Base-by-base conservation (phyloP, 2,797 vertebrate species). In the Brachymystax lenok region DNA sequence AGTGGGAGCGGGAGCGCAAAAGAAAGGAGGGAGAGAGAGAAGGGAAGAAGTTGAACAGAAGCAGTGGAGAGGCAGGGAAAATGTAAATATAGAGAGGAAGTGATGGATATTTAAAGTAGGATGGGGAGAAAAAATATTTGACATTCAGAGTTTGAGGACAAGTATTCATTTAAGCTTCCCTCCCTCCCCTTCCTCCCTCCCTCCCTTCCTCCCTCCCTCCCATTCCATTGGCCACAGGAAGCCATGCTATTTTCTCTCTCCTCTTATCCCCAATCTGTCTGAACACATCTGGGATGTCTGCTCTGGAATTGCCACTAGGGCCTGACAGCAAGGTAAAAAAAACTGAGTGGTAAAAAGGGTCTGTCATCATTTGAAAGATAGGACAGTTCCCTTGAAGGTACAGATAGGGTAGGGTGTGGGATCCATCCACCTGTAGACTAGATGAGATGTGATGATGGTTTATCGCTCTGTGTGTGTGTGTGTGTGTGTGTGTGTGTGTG, bases 201-300 rank as follows among this genome's bases (percentile, higher is more conserved):
- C 5, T 5, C 4, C 33, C 5, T 1, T 1, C 4, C 4, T 5
- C 40, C 40, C 40, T 33, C 4, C 30, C 30, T 10, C 40, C 54
- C 19, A 19, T 17, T 59, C 56, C 8, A n/a, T 61, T 61, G 56
- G 56, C n/a, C 56, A 46, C 56, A 61, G 56, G 7, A 61, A n/a
- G 56, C 19, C 56, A 61, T n/a, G 56, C 56, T 61, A 24, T 61
- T 61, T 61, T 61, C 56, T 59, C 56, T 59, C 56, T 46, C 17
- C 19, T 28, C 24, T 66, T 66, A 66, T 66, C 63, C 63, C 21
- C 63, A 66, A 66, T 66, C 64, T 66, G 64, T 66, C 27, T 66
- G 64, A 14, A 66, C 24, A 66, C 24, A 30, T 66, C 64, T 66
- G 64, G n/a, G n/a, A 6, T 61, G 56, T 61, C 56, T 61, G 19